Conservation (phyloP, 1,140 invertebrate genomes). For the Psilanteris sp. region DNA sequence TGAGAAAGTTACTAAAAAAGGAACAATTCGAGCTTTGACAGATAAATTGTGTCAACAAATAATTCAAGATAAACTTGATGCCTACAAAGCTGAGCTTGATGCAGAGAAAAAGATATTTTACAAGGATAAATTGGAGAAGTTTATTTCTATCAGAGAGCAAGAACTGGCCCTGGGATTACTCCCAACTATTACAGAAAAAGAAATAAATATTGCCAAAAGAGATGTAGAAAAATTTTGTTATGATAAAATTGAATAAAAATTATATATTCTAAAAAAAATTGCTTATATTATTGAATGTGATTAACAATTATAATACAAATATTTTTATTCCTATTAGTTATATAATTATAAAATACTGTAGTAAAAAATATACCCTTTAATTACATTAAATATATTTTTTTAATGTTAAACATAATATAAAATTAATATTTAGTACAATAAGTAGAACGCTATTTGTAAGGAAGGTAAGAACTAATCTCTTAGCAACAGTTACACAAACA, state of each 20-base stretch:
- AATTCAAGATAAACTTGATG: constrained; percentile 82
- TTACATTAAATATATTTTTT: no score
- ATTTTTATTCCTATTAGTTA: no score
- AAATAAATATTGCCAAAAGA: constrained; percentile 82
- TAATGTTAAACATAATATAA: no score
- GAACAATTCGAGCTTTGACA: constrained; percentile 84
- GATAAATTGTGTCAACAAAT: constrained; percentile 85
- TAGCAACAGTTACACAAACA: constrained; percentile 52
- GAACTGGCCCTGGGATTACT: constrained; percentile 84
- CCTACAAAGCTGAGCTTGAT: constrained; percentile 83
- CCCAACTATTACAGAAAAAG: constrained; percentile 83
- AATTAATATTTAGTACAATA: no score
- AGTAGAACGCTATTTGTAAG: no score
- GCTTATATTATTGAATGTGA: no score
- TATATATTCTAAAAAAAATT: background rate
- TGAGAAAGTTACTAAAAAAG: constrained; percentile 79
- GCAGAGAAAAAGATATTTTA: constrained; percentile 85
- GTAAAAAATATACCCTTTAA: no score
- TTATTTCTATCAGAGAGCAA: constrained; percentile 86
- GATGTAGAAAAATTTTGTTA: constrained; percentile 73
- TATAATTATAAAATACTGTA: no score
- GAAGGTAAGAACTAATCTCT: constrained; percentile 20
- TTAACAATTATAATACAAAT: no score
- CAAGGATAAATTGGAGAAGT: constrained; percentile 79
- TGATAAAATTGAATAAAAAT: constrained; percentile 25